A percentile compares a stretch with the other conserved stretches of the same genome.
These are phyloP conservation scores for Automeris io DNA, from an alignment of 2,888 invertebrate genomes.

Conservation along the genomic window DNA sequence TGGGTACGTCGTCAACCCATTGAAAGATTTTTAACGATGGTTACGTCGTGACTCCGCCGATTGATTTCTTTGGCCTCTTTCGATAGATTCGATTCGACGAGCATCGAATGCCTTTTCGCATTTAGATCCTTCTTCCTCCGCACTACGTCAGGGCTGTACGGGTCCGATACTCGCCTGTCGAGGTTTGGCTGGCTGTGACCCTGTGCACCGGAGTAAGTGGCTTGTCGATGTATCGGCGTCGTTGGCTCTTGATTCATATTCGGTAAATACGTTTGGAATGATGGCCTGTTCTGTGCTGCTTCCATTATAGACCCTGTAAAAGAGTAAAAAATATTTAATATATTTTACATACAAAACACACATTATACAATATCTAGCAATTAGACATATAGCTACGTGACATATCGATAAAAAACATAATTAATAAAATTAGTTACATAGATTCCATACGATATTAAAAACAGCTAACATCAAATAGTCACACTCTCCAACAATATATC, in stretches of 20 bases:
- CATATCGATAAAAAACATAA: no score
- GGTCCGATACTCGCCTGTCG: constrained; percentile 61
- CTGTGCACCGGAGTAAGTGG: constrained; percentile 41
- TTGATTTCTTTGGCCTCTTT: constrained; percentile 60
- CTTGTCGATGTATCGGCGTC: constrained; percentile 43
- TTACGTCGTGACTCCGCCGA: constrained; percentile 58
- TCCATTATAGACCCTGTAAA: constrained; percentile 81
- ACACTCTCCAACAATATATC: no score
- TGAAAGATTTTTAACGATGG: constrained; percentile 59
- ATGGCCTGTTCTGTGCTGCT: constrained; percentile 79
- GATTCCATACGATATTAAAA: no score
- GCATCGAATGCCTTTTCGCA: constrained; percentile 61
- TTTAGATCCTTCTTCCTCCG: constrained; percentile 60
- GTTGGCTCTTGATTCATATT: constrained; percentile 42
- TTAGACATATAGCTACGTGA: neutral
- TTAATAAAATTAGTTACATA: no score
- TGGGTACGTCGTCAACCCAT: constrained; percentile 54
- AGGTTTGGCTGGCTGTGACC: constrained; percentile 29
- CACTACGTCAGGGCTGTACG: constrained; percentile 57
- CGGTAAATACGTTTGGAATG: constrained; percentile 71
- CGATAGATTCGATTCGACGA: constrained; percentile 55
- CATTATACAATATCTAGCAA: neutral
- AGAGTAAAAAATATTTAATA: constrained; percentile 7
- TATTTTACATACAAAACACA: neutral
- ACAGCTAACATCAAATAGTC: no score